Conservation (phyloP, 2,888 invertebrate genomes). For the Drosophila buzzatii region DNA sequence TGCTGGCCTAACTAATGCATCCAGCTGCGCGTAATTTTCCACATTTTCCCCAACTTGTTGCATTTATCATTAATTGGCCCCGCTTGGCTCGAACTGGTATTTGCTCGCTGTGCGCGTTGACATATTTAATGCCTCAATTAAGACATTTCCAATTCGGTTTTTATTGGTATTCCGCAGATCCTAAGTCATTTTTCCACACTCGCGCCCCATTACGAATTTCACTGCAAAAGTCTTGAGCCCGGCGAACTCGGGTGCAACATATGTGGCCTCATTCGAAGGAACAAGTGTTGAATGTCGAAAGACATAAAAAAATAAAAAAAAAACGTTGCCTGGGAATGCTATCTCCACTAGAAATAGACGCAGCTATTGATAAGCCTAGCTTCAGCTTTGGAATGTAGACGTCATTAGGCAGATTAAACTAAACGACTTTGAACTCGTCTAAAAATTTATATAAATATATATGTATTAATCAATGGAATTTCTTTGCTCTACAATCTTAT, state of each 20-base stretch:
- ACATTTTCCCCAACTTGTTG: conserved; percentile 33
- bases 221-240: conserved; percentile 3
- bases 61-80: conserved; percentile 51
- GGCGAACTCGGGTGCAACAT: conserved; percentile 18
- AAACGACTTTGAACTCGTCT: background rate
- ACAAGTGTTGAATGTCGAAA: conserved; percentile 39
- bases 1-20: conserved; percentile 9
- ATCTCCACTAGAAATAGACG: conserved; percentile 38
- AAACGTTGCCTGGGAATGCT: background rate
- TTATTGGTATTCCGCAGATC: conserved; percentile 60
- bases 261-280: conserved; percentile 54
- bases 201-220: conserved; percentile 16
- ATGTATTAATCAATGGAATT: conserved; percentile 37
- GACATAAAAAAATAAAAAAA: background rate
- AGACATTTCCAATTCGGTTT: conserved; percentile 53
- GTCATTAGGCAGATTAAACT: conserved; percentile 17
- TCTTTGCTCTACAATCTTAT: conserved; percentile 30
- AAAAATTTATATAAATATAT: background rate
- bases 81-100: conserved; percentile 16
- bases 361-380: conserved; percentile 30
- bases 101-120: conserved; percentile 27
- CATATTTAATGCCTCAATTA: conserved; percentile 73
- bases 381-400: conserved; percentile 27
- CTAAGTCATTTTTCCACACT: conserved; percentile 37
- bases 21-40: conserved; percentile 39